Conservation (phyloP, 2,888 invertebrate species). For the Lepidonotus clava region DNA sequence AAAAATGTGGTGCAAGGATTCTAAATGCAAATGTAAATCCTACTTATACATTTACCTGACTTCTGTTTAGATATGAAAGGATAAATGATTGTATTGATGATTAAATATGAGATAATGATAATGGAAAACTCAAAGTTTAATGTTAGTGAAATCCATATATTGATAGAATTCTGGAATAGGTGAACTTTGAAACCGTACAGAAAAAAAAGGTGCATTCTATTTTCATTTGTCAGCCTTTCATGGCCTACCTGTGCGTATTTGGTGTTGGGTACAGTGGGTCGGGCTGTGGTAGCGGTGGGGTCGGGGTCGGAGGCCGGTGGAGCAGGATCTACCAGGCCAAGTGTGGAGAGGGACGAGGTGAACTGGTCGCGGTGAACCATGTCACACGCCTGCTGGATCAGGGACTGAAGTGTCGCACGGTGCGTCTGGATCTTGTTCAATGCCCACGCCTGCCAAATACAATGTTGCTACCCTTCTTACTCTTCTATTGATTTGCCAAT, state of each 20-base stretch:
- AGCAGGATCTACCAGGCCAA: slow-evolving; percentile 80
- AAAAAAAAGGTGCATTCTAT: not conserved
- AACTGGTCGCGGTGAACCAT: slow-evolving; percentile 85
- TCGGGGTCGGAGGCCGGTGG: slow-evolving; percentile 42
- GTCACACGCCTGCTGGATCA: slow-evolving; percentile 82
- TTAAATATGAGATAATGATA: too few species aligned
- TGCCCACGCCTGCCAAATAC: slow-evolving; percentile 78
- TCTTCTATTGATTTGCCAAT: too few species aligned
- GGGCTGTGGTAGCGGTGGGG: slow-evolving; percentile 26
- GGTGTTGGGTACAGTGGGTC: slow-evolving; percentile 57
- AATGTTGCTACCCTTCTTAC: too few species aligned
- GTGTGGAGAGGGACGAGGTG: slow-evolving; percentile 83
- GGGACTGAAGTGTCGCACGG: slow-evolving; percentile 71
- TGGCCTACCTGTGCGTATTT: slow-evolving; percentile 59
- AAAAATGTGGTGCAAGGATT: too few species aligned
- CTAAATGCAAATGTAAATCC: too few species aligned
- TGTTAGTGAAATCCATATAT: too few species aligned
- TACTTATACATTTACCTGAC: too few species aligned
- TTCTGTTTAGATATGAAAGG: too few species aligned
- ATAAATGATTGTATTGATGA: too few species aligned
- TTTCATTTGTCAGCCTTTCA: not conserved
- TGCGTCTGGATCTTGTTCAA: slow-evolving; percentile 77
- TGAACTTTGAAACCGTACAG: too few species aligned
- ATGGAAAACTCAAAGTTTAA: too few species aligned
- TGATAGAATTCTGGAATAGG: too few species aligned